phyloP scores from a whole-genome alignment of 2,888 invertebrate species.

The Coremacera marginata region DNA sequence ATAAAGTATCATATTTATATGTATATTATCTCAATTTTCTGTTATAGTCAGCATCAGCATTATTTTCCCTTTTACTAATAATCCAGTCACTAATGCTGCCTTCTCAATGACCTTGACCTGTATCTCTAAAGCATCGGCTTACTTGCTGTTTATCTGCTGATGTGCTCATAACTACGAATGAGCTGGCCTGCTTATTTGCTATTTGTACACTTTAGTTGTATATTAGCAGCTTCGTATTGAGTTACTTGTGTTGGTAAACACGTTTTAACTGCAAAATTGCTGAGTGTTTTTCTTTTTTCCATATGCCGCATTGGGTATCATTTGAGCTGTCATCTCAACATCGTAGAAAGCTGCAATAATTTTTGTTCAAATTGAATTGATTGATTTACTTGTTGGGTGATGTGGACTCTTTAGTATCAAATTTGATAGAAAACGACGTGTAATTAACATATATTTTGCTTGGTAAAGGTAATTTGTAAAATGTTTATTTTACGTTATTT shows the following conservation, averaged over 20 bases:
- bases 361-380: neutral
- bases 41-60: neutral
- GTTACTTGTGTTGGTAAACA: conserved; percentile 18
- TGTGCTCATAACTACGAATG: neutral
- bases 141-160: neutral
- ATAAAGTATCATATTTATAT: no score
- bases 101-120: conserved; percentile 30
- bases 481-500: no score
- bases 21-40: neutral
- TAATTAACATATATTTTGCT: conserved; percentile 1
- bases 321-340: neutral
- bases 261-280: conserved; percentile 21
- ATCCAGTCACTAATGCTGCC: neutral
- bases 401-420: neutral
- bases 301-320: neutral
- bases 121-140: conserved; percentile 9
- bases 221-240: neutral
- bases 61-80: neutral
- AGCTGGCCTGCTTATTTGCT: conserved; percentile 7
- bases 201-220: neutral
- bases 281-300: neutral
- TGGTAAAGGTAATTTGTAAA: neutral
- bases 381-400: neutral
- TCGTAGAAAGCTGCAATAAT: neutral
- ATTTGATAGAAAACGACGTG: neutral